Conservation (phyloP, 2,113 vertebrate genomes). For the Leucopsar rothschildi region DNA sequence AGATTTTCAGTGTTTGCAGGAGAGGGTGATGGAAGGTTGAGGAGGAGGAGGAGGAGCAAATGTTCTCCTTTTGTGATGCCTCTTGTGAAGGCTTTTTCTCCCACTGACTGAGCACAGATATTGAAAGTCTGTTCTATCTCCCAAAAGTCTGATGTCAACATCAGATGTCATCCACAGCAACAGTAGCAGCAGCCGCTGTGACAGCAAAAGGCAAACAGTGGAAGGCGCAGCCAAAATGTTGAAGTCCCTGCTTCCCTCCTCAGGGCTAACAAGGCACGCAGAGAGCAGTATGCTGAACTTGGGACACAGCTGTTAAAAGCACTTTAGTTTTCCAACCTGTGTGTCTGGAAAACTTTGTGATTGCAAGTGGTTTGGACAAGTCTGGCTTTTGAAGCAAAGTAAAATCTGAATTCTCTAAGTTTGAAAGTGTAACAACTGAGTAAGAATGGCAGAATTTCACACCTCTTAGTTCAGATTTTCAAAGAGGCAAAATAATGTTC, state of each 20-base stretch:
- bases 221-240: slow-evolving; percentile 56
- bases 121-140: slow-evolving; percentile 51
- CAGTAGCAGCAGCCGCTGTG: slow-evolving; percentile 43
- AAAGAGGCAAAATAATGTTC: not conserved
- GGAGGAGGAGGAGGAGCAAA: not conserved
- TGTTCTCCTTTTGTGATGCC: not conserved
- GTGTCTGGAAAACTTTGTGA: slow-evolving; percentile 60
- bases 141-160: slow-evolving; percentile 50
- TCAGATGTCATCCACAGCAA: slow-evolving; percentile 57
- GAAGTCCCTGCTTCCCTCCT: slow-evolving; percentile 69
- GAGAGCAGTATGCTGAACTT: slow-evolving; percentile 56
- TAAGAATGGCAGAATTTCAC: slow-evolving; percentile 46
- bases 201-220: slow-evolving; percentile 65
- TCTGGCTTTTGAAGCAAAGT: slow-evolving; percentile 29
- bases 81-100: slow-evolving; percentile 44
- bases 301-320: slow-evolving; percentile 74
- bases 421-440: slow-evolving; percentile 24
- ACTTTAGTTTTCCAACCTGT: slow-evolving; percentile 61
- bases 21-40: not conserved
- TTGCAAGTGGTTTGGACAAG: slow-evolving; percentile 63
- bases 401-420: slow-evolving; percentile 10
- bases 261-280: slow-evolving; percentile 45
- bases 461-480: slow-evolving; percentile 33
- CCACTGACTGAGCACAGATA: slow-evolving; percentile 12
- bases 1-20: not conserved